Conservation (phyloP, 2,113 vertebrate genomes). For the Pygoscelis adeliae region DNA sequence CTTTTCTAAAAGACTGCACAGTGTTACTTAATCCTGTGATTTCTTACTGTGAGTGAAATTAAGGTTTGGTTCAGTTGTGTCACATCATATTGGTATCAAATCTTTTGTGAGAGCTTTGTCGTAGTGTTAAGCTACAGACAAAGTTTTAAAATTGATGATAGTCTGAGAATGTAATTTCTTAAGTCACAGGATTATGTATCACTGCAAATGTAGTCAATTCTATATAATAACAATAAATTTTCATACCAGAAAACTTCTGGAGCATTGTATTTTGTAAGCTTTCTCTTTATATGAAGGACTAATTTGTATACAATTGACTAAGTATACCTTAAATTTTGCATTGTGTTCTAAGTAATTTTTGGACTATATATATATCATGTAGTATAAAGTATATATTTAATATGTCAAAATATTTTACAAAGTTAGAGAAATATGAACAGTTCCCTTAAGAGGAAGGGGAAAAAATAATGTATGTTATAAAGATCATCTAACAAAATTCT, state of each 20-base stretch:
- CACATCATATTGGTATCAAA: slow-evolving; percentile 85
- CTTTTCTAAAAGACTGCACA: slow-evolving; percentile 90
- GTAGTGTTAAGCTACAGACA: slow-evolving; percentile 16
- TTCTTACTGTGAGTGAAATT: slow-evolving; percentile 89
- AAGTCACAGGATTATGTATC: not conserved
- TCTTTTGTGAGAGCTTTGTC: slow-evolving; percentile 70
- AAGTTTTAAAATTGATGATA: slow-evolving; percentile 19
- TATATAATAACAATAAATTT: not conserved
- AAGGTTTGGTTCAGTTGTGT: slow-evolving; percentile 85
- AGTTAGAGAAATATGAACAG: not conserved
- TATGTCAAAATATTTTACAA: not conserved
- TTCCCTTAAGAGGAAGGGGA: not conserved
- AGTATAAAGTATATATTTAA: not conserved
- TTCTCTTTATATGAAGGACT: not conserved
- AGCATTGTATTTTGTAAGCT: not conserved
- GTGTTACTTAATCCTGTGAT: slow-evolving; percentile 88
- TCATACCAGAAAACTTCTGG: not conserved
- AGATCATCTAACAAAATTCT: not conserved
- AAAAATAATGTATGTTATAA: fast-evolving
- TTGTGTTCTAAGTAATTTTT: not conserved
- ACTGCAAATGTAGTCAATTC: not conserved
- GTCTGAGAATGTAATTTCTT: slow-evolving; percentile 44
- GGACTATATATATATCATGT: not conserved
- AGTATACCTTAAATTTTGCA: not conserved
- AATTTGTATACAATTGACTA: not conserved